Conservation (phyloP, 1,140 invertebrate species). For the Sarcophaga bullata region DNA sequence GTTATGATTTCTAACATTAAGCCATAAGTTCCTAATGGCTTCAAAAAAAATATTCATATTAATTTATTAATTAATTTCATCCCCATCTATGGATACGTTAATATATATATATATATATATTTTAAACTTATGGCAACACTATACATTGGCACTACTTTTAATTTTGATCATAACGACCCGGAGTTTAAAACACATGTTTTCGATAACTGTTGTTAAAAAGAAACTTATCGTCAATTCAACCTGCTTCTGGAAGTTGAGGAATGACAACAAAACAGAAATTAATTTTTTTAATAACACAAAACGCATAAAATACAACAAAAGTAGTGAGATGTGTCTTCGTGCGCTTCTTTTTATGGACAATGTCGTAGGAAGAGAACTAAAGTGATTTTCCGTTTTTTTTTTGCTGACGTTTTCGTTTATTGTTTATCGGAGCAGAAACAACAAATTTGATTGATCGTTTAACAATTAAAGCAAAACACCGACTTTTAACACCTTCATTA, state of each 20-base stretch:
- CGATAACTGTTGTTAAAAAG: neutral
- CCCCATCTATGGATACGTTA: no score
- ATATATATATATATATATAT: neutral
- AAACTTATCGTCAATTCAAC: neutral
- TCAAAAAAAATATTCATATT: no score
- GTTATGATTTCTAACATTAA: no score
- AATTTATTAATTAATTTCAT: no score
- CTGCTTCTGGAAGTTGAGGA: neutral
- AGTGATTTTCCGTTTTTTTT: neutral
- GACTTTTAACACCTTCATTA: neutral
- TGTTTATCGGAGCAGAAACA: neutral
- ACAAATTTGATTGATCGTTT: neutral
- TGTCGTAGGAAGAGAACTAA: neutral
- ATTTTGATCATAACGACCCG: no score
- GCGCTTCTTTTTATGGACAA: neutral
- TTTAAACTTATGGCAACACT: neutral
- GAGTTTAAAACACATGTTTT: neutral
- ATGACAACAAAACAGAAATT: neutral
- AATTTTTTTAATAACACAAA: neutral
- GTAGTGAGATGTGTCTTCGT: neutral
- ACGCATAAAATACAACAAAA: neutral
- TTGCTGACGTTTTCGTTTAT: slow-evolving; percentile 22
- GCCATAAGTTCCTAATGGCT: no score
- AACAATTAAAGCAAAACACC: neutral
- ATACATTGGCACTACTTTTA: neutral